A percentile compares a stretch with the other conserved stretches of the same genome.
Evolutionary conservation across 2,113 vertebrate genomes (phyloP).

Genomic region (Pitta sordida): DNA sequence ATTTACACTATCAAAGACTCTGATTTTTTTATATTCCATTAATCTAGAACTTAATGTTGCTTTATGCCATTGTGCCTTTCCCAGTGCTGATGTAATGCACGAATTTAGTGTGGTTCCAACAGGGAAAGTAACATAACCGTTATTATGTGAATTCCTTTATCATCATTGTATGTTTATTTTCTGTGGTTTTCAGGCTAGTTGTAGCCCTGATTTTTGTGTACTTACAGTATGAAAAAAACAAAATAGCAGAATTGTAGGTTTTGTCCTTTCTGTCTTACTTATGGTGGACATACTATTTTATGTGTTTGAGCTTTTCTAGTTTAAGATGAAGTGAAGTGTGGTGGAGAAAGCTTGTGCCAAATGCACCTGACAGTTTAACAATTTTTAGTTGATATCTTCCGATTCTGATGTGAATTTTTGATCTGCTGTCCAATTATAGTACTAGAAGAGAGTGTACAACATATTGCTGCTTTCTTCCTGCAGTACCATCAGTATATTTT

Average conservation of each 20-base stretch:
- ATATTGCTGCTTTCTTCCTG: neutral
- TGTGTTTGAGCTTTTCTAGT: neutral
- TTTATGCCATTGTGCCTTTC: neutral
- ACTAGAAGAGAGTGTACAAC: neutral
- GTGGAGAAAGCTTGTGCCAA: neutral
- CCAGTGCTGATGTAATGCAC: neutral
- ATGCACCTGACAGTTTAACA: neutral
- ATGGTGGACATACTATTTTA: neutral
- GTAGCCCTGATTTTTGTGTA: neutral
- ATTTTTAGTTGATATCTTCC: neutral
- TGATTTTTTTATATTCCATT: neutral
- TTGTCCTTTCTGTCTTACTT: neutral
- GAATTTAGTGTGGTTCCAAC: neutral
- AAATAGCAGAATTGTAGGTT: neutral
- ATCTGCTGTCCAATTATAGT: neutral
- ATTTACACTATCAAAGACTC: neutral
- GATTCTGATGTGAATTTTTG: neutral
- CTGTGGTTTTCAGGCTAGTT: neutral
- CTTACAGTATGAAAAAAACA: neutral
- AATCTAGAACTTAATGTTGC: neutral
- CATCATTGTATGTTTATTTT: neutral
- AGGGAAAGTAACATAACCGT: neutral
- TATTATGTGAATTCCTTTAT: neutral
- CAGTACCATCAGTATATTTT: neutral
- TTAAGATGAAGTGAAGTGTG: neutral